phyloP scores from a whole-genome alignment of 2,888 invertebrate species.

The Crepidodera aurea region DNA sequence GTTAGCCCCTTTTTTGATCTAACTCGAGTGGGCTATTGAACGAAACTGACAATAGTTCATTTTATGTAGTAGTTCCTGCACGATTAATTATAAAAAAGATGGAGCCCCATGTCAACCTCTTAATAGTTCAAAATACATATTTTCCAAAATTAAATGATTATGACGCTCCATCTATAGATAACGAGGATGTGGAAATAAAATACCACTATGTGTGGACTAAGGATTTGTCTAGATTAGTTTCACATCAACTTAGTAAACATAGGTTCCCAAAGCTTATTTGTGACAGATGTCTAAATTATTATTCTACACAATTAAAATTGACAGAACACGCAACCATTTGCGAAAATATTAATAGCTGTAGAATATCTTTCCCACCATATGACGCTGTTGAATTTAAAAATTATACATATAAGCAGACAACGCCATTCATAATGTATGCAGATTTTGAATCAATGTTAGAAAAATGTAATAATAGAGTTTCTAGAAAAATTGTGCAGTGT shows the following conservation, averaged over 20 bases:
- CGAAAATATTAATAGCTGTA: too few relatives aligned
- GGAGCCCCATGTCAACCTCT: neutral
- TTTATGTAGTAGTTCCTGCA: neutral
- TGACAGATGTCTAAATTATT: neutral
- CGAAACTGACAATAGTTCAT: neutral
- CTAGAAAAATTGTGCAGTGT: constrained; percentile 13
- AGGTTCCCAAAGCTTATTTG: neutral
- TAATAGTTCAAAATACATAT: neutral
- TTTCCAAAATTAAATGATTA: too few relatives aligned
- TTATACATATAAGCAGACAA: neutral
- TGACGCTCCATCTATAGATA: neutral
- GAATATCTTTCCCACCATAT: too few relatives aligned
- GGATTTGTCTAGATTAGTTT: neutral
- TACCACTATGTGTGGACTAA: constrained; percentile 1
- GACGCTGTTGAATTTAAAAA: too few relatives aligned
- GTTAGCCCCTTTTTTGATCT: too few relatives aligned
- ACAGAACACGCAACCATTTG: too few relatives aligned
- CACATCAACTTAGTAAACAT: neutral
- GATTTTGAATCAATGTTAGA: neutral
- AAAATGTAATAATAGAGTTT: neutral
- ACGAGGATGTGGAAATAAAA: neutral
- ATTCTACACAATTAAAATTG: too few relatives aligned
- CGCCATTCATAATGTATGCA: neutral
- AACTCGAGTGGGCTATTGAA: too few relatives aligned
- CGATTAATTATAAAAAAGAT: neutral